phyloP scores from a whole-genome alignment of 1,140 invertebrate species.

The Rhagoletis pomonella region DNA sequence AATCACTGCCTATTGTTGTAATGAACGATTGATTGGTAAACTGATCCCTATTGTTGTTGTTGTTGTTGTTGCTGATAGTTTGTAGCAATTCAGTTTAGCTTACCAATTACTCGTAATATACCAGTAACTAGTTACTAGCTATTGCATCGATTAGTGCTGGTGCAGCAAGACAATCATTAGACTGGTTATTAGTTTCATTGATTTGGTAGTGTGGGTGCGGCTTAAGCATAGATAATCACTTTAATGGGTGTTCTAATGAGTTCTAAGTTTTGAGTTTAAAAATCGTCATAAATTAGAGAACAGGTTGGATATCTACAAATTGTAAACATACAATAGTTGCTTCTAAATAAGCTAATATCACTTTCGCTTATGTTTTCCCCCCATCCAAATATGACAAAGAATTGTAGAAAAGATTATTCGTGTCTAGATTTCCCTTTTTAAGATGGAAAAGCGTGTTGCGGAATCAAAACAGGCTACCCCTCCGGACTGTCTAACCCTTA shows the following conservation, averaged over 20 bases:
- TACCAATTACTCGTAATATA: constrained; percentile 15
- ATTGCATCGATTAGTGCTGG: neutral
- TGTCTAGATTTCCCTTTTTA: no score
- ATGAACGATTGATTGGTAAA: constrained; percentile 42
- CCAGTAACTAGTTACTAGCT: neutral
- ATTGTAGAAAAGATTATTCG: no score
- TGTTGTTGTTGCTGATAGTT: neutral
- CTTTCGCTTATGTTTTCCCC: no score
- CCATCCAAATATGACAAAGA: no score
- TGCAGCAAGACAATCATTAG: constrained; percentile 3
- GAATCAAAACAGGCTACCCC: no score
- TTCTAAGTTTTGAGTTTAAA: neutral
- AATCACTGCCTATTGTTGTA: constrained; percentile 42
- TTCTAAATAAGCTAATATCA: no score
- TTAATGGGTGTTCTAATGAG: constrained; percentile 28
- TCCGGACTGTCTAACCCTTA: no score
- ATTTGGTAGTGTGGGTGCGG: constrained; percentile 32
- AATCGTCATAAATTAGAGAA: constrained; percentile 29
- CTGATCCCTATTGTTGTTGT: no score
- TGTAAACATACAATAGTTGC: neutral
- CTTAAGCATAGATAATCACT: neutral
- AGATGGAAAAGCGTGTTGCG: no score
- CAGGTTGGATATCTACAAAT: neutral
- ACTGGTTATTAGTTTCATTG: neutral
- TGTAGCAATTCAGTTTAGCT: neutral